Percentiles rank a stretch among this genome's conserved stretches.
Conservation (phyloP, 2,888 invertebrate species). For the Elgonia sp. region DNA sequence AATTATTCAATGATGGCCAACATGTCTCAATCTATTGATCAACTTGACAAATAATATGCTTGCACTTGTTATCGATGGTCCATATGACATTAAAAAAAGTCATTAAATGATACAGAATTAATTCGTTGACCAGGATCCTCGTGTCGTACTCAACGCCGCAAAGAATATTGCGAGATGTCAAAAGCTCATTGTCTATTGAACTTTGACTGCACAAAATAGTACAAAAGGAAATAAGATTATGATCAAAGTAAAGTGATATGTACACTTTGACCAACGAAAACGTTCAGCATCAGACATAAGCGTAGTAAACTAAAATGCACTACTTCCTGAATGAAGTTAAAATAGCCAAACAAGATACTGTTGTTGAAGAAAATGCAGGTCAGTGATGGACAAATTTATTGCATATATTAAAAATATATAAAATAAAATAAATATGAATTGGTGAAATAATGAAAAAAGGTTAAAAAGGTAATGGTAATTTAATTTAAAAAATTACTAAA, state of each 20-base stretch:
- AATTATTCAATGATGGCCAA: slow-evolving; percentile 45
- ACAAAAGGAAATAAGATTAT: slow-evolving; percentile 45
- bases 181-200: slow-evolving; percentile 60
- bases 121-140: slow-evolving; percentile 48
- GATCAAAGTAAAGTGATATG: slow-evolving; percentile 13
- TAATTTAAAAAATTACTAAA: too few relatives aligned
- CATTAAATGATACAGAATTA: slow-evolving; percentile 60
- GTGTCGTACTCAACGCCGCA: slow-evolving; percentile 50
- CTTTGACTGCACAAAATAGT: slow-evolving; percentile 50
- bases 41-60: slow-evolving; percentile 51
- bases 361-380: not conserved
- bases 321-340: slow-evolving; percentile 18
- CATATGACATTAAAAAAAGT: slow-evolving; percentile 51
- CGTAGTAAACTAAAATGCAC: slow-evolving; percentile 13
- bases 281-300: not conserved
- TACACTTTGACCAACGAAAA: slow-evolving; percentile 25
- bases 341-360: slow-evolving; percentile 3
- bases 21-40: slow-evolving; percentile 52
- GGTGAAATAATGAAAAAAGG: too few relatives aligned
- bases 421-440: too few relatives aligned
- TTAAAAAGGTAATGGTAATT: too few relatives aligned
- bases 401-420: not conserved
- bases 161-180: slow-evolving; percentile 59
- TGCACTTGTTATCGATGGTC: slow-evolving; percentile 55
- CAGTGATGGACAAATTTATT: not conserved